phyloP scores from a whole-genome alignment of 1,140 invertebrate genomes.

The Lepidostoma basale region DNA sequence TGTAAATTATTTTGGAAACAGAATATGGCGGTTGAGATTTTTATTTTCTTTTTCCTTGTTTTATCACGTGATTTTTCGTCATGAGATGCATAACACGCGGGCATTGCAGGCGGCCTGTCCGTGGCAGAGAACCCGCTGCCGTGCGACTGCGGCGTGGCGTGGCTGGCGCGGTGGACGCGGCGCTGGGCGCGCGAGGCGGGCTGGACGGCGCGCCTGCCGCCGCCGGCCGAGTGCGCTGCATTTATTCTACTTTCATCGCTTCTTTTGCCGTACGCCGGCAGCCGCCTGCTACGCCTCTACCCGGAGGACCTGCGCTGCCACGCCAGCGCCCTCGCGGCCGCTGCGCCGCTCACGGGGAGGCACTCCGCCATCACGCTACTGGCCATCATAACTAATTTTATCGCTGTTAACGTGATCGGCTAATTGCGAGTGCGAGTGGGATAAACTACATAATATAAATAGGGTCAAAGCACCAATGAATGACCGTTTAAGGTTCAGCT shows the following conservation, averaged over 20 bases:
- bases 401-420: too few species aligned
- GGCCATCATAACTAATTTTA: background rate
- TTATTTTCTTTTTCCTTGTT: too few species aligned
- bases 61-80: too few species aligned
- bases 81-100: too few species aligned
- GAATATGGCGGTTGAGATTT: too few species aligned
- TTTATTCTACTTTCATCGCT: too few species aligned
- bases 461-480: too few species aligned
- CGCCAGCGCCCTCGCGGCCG: constrained; percentile 73
- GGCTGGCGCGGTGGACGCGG: constrained; percentile 86
- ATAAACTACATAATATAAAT: too few species aligned
- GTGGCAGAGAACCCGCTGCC: constrained; percentile 82
- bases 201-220: constrained; percentile 54
- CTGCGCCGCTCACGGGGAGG: constrained; percentile 47
- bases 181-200: constrained; percentile 79
- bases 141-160: constrained; percentile 87
- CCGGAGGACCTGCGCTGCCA: constrained; percentile 78
- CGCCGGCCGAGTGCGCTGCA: constrained; percentile 68
- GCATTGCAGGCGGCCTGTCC: constrained; percentile 79
- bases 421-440: too few species aligned
- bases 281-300: constrained; percentile 72
- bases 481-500: too few species aligned
- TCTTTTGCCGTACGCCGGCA: constrained; percentile 38
- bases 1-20: too few species aligned
- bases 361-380: background rate